Evolutionary conservation across 2,113 vertebrate species (phyloP).

Genomic region (Ailuropoda melanoleuca): DNA sequence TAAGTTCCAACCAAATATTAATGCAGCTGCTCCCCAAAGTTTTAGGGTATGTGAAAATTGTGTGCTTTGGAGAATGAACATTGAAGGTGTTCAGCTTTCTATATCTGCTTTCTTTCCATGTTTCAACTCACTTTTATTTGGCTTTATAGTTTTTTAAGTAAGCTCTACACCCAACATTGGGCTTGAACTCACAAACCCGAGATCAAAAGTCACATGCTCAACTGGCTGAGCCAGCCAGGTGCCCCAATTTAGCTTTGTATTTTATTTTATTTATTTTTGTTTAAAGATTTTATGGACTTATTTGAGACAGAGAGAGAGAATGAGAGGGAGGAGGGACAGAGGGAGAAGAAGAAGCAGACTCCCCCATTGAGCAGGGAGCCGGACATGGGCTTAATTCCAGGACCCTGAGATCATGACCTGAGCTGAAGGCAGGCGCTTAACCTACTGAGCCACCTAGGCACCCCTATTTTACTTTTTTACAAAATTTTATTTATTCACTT

Average conservation of each 20-base stretch:
- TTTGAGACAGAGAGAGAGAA: not conserved
- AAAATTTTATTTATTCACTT: not conserved
- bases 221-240: not conserved
- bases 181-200: not conserved
- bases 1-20: constrained; percentile 55
- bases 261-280: not conserved
- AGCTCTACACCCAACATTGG: not conserved
- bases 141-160: not conserved
- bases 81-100: not conserved
- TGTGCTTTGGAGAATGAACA: constrained; percentile 25
- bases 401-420: not conserved
- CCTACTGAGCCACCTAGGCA: not conserved
- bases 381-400: not conserved
- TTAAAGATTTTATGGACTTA: not conserved
- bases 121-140: not conserved
- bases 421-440: not conserved
- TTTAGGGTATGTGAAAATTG: not conserved
- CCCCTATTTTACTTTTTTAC: not conserved
- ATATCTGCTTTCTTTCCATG: constrained; percentile 12
- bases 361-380: not conserved
- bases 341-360: not conserved
- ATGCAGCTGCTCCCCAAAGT: constrained; percentile 34
- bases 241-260: not conserved
- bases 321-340: not conserved
- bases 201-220: not conserved